Conservation (phyloP, 2,113 vertebrate species). For the Ictalurus punctatus region DNA sequence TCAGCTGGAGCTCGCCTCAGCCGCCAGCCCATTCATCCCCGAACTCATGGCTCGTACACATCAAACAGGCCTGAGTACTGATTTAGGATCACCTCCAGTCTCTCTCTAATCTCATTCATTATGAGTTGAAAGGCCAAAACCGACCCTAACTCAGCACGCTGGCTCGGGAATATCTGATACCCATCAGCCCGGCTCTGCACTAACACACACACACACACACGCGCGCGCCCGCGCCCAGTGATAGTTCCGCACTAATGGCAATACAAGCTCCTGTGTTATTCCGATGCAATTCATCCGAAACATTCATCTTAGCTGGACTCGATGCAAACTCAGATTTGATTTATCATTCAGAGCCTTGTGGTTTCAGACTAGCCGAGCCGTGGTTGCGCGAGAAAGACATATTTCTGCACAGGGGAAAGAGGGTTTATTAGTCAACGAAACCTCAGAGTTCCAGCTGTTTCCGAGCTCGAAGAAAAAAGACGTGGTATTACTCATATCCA, state of each 20-base stretch:
- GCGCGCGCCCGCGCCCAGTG: neutral
- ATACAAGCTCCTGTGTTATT: slow-evolving; percentile 9
- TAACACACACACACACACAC: neutral
- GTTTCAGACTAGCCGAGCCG: slow-evolving; percentile 32
- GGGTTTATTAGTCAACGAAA: slow-evolving; percentile 70
- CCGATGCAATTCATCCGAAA: neutral
- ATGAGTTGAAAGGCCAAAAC: slow-evolving; percentile 28
- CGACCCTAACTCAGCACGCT: slow-evolving; percentile 15
- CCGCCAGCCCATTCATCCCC: slow-evolving; percentile 53
- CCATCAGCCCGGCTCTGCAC: neutral
- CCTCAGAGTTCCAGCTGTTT: slow-evolving; percentile 64
- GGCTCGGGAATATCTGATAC: neutral
- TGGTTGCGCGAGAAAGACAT: slow-evolving; percentile 50
- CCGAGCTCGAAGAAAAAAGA: slow-evolving; percentile 40
- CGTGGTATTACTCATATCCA: slow-evolving; percentile 40
- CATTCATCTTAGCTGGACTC: neutral
- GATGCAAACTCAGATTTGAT: slow-evolving; percentile 47
- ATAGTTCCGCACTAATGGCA: slow-evolving; percentile 6
- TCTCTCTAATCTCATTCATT: slow-evolving; percentile 17
- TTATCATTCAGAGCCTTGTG: slow-evolving; percentile 54
- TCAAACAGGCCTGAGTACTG: slow-evolving; percentile 30
- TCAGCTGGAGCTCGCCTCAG: slow-evolving; percentile 52
- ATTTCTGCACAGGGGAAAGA: slow-evolving; percentile 58
- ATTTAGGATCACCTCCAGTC: slow-evolving; percentile 29
- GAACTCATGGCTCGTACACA: slow-evolving; percentile 17